phyloP scores from a whole-genome alignment of 2,888 invertebrate species.

The Linyphia triangularis region DNA sequence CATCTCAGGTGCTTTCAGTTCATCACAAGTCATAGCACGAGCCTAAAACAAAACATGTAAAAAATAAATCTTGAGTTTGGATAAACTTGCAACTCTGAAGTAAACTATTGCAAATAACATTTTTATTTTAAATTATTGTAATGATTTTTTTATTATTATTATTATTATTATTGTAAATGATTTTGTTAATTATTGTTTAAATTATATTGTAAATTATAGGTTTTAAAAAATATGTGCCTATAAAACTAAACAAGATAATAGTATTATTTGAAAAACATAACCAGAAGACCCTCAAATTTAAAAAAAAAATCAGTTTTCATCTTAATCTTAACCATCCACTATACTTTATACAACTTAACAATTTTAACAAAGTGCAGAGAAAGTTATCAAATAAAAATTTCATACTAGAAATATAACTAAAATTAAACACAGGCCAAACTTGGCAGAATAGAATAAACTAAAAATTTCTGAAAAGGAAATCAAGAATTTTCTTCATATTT shows the following conservation, averaged over 20 bases:
- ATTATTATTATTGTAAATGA: neutral
- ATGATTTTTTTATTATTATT: neutral
- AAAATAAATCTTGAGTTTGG: neutral
- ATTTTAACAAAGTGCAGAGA: no score
- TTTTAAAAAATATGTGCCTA: neutral
- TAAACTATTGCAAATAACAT: neutral
- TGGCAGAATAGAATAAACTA: no score
- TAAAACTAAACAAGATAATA: neutral
- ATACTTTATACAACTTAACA: no score
- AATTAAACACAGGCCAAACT: no score
- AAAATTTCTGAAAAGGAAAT: no score
- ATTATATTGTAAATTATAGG: neutral
- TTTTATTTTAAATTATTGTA: neutral
- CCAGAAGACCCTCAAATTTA: no score
- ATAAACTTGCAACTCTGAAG: neutral
- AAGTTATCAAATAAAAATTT: no score
- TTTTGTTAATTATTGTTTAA: neutral
- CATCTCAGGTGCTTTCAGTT: constrained; percentile 88
- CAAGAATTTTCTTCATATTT: no score
- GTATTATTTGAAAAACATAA: neutral
- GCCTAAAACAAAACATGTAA: constrained; percentile 85
- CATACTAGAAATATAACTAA: no score
- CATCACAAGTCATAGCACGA: constrained; percentile 88
- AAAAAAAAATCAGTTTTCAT: no score
- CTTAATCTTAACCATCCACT: no score